These are phyloP conservation scores for Athene cunicularia DNA, from an alignment of 2,113 vertebrate species.

Conservation along the genomic window DNA sequence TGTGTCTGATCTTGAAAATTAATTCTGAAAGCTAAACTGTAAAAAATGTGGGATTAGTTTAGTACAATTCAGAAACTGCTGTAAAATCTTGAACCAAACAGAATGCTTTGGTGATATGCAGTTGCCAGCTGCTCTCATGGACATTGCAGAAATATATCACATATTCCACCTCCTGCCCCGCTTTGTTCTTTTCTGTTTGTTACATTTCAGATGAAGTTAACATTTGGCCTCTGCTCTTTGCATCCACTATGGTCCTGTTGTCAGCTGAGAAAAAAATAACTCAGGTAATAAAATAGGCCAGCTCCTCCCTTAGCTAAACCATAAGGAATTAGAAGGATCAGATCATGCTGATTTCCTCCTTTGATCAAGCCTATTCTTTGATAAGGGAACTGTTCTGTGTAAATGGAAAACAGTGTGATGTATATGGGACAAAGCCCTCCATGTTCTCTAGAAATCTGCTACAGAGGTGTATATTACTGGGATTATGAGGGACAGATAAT, in stretches of 20 bases:
- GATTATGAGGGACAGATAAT: neutral
- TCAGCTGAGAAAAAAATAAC: neutral
- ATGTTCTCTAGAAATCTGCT: neutral
- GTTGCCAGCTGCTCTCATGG: neutral
- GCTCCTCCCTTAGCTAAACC: neutral
- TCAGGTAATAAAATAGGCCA: neutral
- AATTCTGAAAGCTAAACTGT: neutral
- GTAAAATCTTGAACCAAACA: neutral
- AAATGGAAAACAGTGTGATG: neutral
- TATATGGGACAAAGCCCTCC: neutral
- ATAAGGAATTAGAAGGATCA: neutral
- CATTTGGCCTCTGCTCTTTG: neutral
- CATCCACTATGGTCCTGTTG: neutral
- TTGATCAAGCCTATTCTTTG: neutral
- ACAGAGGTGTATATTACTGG: neutral
- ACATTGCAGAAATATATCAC: neutral
- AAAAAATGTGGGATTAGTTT: neutral
- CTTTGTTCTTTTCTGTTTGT: neutral
- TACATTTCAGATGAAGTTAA: neutral
- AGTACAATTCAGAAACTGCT: neutral
- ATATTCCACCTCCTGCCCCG: rapidly evolving
- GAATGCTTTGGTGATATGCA: neutral
- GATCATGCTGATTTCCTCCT: neutral
- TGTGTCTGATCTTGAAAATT: slow-evolving; percentile 4
- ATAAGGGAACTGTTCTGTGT: neutral